Evolutionary conservation across 1,140 invertebrate genomes (phyloP), one percentile per base, ranked within the genome.

Genomic region (Drosophila bipectinata): DNA sequence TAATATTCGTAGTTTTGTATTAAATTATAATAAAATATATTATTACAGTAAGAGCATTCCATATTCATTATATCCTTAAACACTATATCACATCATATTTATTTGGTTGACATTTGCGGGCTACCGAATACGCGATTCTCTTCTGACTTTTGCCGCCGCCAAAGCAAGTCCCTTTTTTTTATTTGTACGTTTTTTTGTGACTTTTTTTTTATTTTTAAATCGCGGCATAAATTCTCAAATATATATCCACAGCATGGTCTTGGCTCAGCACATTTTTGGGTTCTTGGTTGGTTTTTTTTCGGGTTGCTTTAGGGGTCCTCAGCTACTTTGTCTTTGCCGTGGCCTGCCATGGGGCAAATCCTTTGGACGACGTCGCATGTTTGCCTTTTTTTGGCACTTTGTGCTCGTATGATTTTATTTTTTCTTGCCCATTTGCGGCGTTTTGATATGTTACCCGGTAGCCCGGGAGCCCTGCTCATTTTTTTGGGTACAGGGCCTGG

Each of bases 381-480:
- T 84, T 78, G 78, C 78, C 62, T 88, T 88, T 78, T 81, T 82
- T 88, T 66, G 66, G 78, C 69, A 82, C 56, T 69, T 26, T 55
- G 66, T 76, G 69, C 67, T 77, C 83, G 62, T 85, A 58, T 72
- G 66, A 76, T 76, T 82, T 88, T 64, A 87, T 80, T 85, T 82
- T 82, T 83, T 72, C 15, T 24, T 87, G 82, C 82, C 82, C 82
- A 85, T 85, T 85, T 85, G 82, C 78, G 82, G 82, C 78, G 82
- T 79, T 85, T 85, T 87, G 82, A 85, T 81, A 85, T 85, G 77
- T 82, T 87, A 87, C 82, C 82, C 82, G 78, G 82, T 85, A 87
- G 82, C 82, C 71, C 61, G 56, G 71, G 30, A 53, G 53, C 49
- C 58, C 71, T 63, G 54, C 48, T 21, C n/a, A 12, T 4, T 49